Evolutionary conservation across 2,888 invertebrate genomes (phyloP).

Genomic region (Eilema depressum): DNA sequence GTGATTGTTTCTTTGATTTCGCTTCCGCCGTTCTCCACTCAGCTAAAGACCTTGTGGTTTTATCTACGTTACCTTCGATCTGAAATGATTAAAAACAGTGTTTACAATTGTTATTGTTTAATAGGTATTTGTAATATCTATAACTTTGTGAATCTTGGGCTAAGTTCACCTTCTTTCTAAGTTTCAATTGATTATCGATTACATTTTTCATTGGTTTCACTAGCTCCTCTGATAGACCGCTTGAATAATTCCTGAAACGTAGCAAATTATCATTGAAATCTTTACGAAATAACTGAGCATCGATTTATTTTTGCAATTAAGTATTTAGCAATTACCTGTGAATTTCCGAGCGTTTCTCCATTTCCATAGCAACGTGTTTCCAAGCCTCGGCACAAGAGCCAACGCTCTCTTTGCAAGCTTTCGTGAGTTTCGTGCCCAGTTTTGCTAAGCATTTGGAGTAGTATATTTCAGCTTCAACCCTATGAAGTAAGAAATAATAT

Average conservation of each 20-base stretch:
- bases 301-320: conserved; percentile 7
- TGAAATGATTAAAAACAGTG: conserved; percentile 51
- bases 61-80: conserved; percentile 94
- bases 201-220: conserved; percentile 94
- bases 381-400: conserved; percentile 95
- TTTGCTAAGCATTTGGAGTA: conserved; percentile 97
- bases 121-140: neutral
- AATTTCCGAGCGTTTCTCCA: conserved; percentile 96
- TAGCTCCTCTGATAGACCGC: conserved; percentile 93
- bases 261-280: conserved; percentile 29
- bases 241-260: conserved; percentile 90
- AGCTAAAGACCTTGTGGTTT: conserved; percentile 92
- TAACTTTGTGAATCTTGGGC: conserved; percentile 25
- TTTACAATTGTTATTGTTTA: neutral
- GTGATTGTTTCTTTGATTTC: conserved; percentile 96
- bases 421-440: conserved; percentile 93
- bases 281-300: conserved; percentile 29
- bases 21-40: conserved; percentile 96
- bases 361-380: conserved; percentile 96
- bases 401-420: conserved; percentile 92
- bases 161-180: conserved; percentile 88
- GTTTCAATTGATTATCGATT: conserved; percentile 90
- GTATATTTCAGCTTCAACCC: conserved; percentile 95
- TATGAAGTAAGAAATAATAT: conserved; percentile 75
- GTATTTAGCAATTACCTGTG: conserved; percentile 87